These are phyloP conservation scores for Andrena dorsata DNA, from an alignment of 2,888 invertebrate genomes.

Conservation along the genomic window DNA sequence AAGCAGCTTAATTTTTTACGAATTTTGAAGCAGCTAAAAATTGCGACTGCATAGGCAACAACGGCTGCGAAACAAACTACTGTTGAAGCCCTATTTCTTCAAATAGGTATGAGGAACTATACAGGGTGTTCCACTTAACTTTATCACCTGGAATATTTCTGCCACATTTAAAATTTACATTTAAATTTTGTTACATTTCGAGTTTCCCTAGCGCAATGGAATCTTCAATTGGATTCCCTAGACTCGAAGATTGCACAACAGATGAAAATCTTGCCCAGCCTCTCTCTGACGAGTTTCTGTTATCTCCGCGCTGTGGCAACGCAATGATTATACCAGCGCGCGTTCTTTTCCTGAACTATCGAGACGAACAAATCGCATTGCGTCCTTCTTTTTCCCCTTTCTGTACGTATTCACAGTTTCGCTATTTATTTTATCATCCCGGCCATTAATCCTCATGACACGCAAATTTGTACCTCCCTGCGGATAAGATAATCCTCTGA, in stretches of 20 bases:
- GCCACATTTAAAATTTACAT: too few species aligned
- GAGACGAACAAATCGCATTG: constrained; percentile 9
- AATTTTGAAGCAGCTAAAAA: too few species aligned
- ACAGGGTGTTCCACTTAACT: too few species aligned
- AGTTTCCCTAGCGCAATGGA: neutral
- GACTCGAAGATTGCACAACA: constrained; percentile 8
- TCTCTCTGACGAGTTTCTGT: neutral
- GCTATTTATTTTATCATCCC: constrained; percentile 22
- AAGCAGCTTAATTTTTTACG: too few species aligned
- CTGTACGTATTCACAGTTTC: neutral
- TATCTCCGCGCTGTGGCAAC: constrained; percentile 24
- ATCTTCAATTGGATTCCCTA: neutral
- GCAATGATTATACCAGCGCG: neutral
- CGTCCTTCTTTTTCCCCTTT: constrained; percentile 3
- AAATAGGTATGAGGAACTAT: too few species aligned
- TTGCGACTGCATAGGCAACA: too few species aligned
- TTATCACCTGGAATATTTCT: too few species aligned
- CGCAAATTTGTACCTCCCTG: constrained; percentile 26
- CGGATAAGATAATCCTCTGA: constrained; percentile 22
- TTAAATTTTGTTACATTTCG: neutral
- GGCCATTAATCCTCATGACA: constrained; percentile 19
- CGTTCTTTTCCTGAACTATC: neutral
- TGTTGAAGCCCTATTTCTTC: too few species aligned
- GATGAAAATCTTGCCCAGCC: constrained; percentile 24
- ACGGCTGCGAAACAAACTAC: too few species aligned